Percentiles rank a stretch among this genome's conserved stretches.
Conservation (phyloP, 2,888 invertebrate genomes). For the Drosophila buzzatii region DNA sequence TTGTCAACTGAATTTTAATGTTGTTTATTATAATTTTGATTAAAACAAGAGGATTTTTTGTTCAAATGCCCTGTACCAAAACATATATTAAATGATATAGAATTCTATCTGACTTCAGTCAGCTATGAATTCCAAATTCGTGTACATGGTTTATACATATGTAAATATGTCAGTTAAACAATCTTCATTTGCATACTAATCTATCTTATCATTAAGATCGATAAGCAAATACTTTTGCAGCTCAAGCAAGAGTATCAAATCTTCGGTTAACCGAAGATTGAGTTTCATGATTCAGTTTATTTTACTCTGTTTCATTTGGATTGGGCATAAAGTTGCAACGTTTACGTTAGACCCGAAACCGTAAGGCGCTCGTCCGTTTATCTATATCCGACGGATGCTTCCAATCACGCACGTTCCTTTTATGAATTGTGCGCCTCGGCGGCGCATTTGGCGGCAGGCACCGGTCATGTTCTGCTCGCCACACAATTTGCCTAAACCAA, state of each 20-base stretch:
- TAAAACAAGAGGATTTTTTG: neutral
- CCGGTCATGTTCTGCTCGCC: constrained; percentile 76
- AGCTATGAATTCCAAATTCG: no score
- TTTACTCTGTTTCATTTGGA: constrained; percentile 27
- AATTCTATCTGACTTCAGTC: neutral
- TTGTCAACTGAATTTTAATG: neutral
- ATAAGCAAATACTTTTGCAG: constrained; percentile 6
- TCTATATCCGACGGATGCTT: constrained; percentile 46
- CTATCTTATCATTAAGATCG: neutral
- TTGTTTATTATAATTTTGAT: neutral
- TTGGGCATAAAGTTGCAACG: constrained; percentile 64
- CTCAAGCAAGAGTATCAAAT: constrained; percentile 33
- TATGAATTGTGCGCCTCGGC: constrained; percentile 56
- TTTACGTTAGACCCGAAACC: constrained; percentile 30
- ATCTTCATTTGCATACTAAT: neutral
- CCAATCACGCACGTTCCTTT: constrained; percentile 70
- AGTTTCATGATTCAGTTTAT: constrained; percentile 20
- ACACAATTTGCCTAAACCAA: constrained; percentile 84
- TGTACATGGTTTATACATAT: constrained; percentile 2
- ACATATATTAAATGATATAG: neutral
- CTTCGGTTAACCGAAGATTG: constrained; percentile 42
- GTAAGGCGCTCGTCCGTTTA: constrained; percentile 38
- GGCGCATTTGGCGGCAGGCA: constrained; percentile 52
- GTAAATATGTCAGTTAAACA: neutral
- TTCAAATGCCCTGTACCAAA: neutral